A percentile compares a stretch with the other conserved stretches of the same genome.
phyloP scores from a whole-genome alignment of 2,797 vertebrate genomes.

The Mus spretus region DNA sequence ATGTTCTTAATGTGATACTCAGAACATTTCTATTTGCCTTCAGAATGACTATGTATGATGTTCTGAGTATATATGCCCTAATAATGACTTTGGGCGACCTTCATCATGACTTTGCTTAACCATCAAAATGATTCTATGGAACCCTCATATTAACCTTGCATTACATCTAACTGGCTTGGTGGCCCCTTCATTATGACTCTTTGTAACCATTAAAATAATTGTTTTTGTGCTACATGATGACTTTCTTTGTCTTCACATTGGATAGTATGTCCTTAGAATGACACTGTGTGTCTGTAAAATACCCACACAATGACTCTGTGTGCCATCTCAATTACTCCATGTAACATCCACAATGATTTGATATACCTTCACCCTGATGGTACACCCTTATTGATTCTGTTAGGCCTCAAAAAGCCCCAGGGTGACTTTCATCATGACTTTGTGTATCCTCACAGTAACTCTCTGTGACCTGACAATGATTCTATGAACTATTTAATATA shows the following conservation, averaged over 20 bases:
- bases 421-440: neutral
- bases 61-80: neutral
- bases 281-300: neutral
- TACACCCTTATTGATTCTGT: neutral
- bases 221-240: neutral
- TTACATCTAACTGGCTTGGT: neutral
- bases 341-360: neutral
- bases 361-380: neutral
- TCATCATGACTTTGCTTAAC: neutral
- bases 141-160: neutral
- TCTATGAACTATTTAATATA: neutral
- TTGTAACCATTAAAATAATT: neutral
- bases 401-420: neutral
- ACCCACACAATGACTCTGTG: neutral
- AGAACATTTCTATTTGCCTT: neutral
- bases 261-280: neutral
- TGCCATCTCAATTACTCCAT: neutral
- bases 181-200: neutral
- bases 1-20: neutral
- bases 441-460: neutral
- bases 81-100: neutral
- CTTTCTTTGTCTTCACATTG: neutral
- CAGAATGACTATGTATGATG: neutral
- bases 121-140: neutral
- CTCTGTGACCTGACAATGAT: neutral